Conservation (phyloP, 1,140 invertebrate species). For the Dendrolimus punctatus region DNA sequence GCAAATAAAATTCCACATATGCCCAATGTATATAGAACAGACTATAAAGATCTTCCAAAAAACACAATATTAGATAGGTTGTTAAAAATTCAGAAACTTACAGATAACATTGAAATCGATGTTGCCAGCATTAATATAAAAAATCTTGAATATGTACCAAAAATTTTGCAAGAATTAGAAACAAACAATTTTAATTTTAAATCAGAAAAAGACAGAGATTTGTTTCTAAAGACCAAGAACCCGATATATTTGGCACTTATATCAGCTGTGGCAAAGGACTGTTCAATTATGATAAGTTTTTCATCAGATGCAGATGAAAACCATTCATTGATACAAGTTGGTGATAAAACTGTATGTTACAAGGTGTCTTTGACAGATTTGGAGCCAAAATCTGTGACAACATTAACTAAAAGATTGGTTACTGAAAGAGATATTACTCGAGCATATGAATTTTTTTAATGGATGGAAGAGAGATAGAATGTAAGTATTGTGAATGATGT, state of each 20-base stretch:
- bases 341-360: constrained; percentile 32
- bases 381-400: constrained; percentile 52
- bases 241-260: constrained; percentile 39
- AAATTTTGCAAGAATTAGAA: constrained; percentile 27
- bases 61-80: constrained; percentile 46
- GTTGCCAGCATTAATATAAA: constrained; percentile 3
- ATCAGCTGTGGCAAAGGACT: constrained; percentile 60
- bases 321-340: constrained; percentile 22
- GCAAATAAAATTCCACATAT: constrained; percentile 9
- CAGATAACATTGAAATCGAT: constrained; percentile 23
- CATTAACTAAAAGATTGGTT: constrained; percentile 36
- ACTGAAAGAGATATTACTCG: constrained; percentile 39
- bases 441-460: constrained; percentile 26
- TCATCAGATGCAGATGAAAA: constrained; percentile 23
- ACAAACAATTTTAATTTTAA: constrained; percentile 26
- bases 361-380: constrained; percentile 58
- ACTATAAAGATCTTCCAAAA: constrained; percentile 30
- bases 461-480: constrained; percentile 11
- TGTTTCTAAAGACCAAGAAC: constrained; percentile 25
- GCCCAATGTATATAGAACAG: constrained; percentile 5
- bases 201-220: constrained; percentile 22
- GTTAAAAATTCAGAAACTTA: constrained; percentile 45
- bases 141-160: constrained; percentile 28
- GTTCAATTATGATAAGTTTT: constrained; percentile 66
- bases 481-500: constrained; percentile 29